Evolutionary conservation across 2,113 vertebrate genomes (phyloP).

Genomic region (Chrysochloris asiatica): DNA sequence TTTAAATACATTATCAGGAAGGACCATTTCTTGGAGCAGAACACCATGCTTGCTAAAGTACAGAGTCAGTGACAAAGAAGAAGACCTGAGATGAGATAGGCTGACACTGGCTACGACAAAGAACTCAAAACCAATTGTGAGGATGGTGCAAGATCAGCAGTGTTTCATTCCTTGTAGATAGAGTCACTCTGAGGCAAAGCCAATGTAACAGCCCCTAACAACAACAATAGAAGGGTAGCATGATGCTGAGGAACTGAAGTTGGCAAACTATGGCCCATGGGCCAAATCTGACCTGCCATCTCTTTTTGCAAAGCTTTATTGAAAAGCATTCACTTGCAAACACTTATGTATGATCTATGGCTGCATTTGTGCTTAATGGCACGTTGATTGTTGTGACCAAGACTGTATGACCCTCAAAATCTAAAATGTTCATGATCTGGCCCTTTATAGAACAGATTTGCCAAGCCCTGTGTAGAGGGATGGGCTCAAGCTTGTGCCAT

Average conservation of each 20-base stretch:
- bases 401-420: not conserved
- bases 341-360: not conserved
- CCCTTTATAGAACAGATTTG: not conserved
- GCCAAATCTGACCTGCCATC: not conserved
- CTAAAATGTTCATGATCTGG: not conserved
- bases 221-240: not conserved
- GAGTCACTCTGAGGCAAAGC: not conserved
- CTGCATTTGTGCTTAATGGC: rapidly evolving
- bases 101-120: too few species aligned
- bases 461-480: not conserved
- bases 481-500: not conserved
- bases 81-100: not conserved
- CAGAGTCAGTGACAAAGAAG: not conserved
- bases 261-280: not conserved
- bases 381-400: not conserved
- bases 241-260: not conserved
- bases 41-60: not conserved
- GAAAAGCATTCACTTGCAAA: not conserved
- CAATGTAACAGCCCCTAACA: not conserved
- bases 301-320: conserved; percentile 17
- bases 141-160: not conserved
- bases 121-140: not conserved
- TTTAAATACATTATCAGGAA: not conserved
- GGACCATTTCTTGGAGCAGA: not conserved
- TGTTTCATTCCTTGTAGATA: not conserved